These are phyloP conservation scores for Crossaster papposus DNA, from an alignment of 53 echinoderm and acorn worm genomes.

Conservation along the genomic window DNA sequence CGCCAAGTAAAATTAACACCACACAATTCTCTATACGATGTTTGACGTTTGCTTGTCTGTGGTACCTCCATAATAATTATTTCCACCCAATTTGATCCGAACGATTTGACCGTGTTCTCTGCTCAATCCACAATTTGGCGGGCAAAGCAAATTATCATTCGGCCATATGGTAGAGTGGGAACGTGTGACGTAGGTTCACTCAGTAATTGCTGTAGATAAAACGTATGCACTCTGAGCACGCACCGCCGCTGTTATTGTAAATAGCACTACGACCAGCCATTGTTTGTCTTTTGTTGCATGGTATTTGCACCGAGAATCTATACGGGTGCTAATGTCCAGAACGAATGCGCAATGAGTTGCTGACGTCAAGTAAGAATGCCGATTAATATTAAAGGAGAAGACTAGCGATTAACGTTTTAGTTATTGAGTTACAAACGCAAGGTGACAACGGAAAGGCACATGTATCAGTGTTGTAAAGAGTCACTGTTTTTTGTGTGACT, in stretches of 20 bases:
- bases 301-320: neutral
- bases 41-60: neutral
- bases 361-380: neutral
- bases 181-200: neutral
- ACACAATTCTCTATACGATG: neutral
- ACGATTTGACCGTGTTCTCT: neutral
- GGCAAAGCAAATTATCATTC: slow-evolving; percentile 6
- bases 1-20: neutral
- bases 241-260: neutral
- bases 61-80: neutral
- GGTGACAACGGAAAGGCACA: too few species aligned
- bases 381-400: neutral
- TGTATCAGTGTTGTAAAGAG: too few species aligned
- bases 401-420: too few species aligned
- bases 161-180: neutral
- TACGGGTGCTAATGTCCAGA: neutral
- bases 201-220: too few species aligned
- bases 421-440: too few species aligned
- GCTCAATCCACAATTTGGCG: neutral
- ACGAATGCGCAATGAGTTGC: neutral
- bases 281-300: neutral
- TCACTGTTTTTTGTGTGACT: too few species aligned
- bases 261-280: neutral
- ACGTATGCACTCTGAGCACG: neutral
- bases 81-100: neutral